Conservation (phyloP, 92 coral and sea anemone species). For the Diadumene lineata region DNA sequence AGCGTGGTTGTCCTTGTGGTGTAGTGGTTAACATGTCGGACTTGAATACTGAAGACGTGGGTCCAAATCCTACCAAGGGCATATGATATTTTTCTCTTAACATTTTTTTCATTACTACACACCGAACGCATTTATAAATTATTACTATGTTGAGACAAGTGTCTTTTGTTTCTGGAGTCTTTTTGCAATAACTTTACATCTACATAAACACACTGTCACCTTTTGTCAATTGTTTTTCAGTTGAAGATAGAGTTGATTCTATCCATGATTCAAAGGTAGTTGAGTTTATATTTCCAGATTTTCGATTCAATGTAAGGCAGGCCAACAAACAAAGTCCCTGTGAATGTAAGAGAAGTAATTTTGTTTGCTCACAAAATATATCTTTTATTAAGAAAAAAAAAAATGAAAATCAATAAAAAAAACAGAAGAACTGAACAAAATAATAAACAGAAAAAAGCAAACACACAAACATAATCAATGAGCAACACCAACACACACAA, state of each 20-base stretch:
- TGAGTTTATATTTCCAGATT: neutral
- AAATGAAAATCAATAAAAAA: neutral
- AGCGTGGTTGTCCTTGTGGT: no score
- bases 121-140: no score
- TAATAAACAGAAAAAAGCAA: neutral
- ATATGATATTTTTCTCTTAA: no score
- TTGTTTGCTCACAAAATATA: neutral
- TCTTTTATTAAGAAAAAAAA: neutral
- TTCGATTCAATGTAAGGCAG: neutral
- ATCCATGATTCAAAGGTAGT: conserved; percentile 17
- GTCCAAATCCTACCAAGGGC: no score
- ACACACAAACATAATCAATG: neutral
- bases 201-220: neutral
- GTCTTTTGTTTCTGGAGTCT: no score
- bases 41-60: no score
- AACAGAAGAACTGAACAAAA: neutral
- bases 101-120: no score
- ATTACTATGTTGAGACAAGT: no score
- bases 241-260: neutral
- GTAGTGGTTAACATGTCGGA: no score
- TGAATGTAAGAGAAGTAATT: neutral
- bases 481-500: neutral
- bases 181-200: no score
- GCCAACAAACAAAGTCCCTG: conserved; percentile 23
- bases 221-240: neutral